These are phyloP conservation scores for Epistrophella euchroma DNA, from an alignment of 2,888 invertebrate genomes.

Conservation along the genomic window DNA sequence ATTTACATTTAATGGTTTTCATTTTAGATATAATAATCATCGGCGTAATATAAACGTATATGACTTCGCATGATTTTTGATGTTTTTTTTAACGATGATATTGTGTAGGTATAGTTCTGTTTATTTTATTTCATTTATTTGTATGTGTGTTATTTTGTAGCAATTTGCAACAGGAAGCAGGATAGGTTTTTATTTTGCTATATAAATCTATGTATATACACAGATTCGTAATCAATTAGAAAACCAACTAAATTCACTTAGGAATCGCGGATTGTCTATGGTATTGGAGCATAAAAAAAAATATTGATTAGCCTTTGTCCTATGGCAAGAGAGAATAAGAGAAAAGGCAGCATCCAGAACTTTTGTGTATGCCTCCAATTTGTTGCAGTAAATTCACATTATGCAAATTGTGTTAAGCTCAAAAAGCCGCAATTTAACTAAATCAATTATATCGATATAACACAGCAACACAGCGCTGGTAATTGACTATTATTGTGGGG, in stretches of 20 bases:
- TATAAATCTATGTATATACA: not conserved
- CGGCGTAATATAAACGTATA: conserved; percentile 67
- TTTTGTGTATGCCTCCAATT: conserved; percentile 44
- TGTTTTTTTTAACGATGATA: conserved; percentile 12
- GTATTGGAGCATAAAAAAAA: not conserved
- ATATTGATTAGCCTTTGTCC: conserved; percentile 17
- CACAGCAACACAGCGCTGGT: conserved; percentile 39
- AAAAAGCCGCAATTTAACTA: conserved; percentile 74
- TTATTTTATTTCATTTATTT: not conserved
- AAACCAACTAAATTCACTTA: conserved; percentile 66
- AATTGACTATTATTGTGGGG: conserved; percentile 25
- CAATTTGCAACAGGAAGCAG: conserved; percentile 2
- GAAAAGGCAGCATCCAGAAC: conserved; percentile 4
- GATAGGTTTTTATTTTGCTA: conserved; percentile 1
- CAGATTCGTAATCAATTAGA: conserved; percentile 58
- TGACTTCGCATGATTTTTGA: conserved; percentile 23
- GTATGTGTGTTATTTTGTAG: not conserved
- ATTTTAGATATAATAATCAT: conserved; percentile 73
- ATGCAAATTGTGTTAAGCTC: conserved; percentile 71
- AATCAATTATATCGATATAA: conserved; percentile 75
- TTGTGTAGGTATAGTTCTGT: conserved; percentile 25
- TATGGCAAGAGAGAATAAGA: conserved; percentile 6
- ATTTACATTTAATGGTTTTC: conserved; percentile 71
- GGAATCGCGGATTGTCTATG: conserved; percentile 8
- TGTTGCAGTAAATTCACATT: conserved; percentile 68